A percentile compares a stretch with the other conserved stretches of the same genome.
These are phyloP conservation scores for Drosophila lutescens DNA, from an alignment of 2,888 invertebrate species.

Conservation along the genomic window DNA sequence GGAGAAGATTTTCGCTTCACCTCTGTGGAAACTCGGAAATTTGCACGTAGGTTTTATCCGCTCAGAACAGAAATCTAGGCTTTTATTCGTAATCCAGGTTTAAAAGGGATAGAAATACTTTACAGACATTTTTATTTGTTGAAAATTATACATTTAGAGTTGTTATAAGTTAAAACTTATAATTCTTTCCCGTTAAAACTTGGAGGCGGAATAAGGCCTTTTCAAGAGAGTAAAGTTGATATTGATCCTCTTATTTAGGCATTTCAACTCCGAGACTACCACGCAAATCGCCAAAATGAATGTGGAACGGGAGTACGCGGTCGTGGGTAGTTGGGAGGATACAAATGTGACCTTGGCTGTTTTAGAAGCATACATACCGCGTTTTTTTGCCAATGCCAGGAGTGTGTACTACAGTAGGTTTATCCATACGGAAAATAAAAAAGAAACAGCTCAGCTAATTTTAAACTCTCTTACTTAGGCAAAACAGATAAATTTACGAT, in stretches of 20 bases:
- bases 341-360: slow-evolving; percentile 92
- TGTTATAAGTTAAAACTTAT: too few species aligned
- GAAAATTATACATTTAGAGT: too few species aligned
- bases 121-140: too few species aligned
- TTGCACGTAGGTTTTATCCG: slow-evolving; percentile 88
- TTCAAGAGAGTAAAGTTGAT: too few species aligned
- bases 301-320: slow-evolving; percentile 92
- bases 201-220: neutral
- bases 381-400: slow-evolving; percentile 90
- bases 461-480: slow-evolving; percentile 26
- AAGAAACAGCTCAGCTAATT: neutral
- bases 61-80: too few species aligned
- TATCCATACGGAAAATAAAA: neutral
- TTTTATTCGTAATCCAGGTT: neutral
- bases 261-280: slow-evolving; percentile 89
- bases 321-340: slow-evolving; percentile 93
- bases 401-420: slow-evolving; percentile 87
- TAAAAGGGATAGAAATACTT: neutral
- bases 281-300: slow-evolving; percentile 91
- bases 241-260: slow-evolving; percentile 85
- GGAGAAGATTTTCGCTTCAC: slow-evolving; percentile 92
- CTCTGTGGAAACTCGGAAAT: slow-evolving; percentile 94
- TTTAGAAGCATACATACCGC: slow-evolving; percentile 91
- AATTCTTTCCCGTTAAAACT: slow-evolving; percentile 5
- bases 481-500: slow-evolving; percentile 48